Evolutionary conservation across 2,113 vertebrate species (phyloP), one percentile per base, ranked within the genome.

Genomic region (Paedocypris sp.): DNA sequence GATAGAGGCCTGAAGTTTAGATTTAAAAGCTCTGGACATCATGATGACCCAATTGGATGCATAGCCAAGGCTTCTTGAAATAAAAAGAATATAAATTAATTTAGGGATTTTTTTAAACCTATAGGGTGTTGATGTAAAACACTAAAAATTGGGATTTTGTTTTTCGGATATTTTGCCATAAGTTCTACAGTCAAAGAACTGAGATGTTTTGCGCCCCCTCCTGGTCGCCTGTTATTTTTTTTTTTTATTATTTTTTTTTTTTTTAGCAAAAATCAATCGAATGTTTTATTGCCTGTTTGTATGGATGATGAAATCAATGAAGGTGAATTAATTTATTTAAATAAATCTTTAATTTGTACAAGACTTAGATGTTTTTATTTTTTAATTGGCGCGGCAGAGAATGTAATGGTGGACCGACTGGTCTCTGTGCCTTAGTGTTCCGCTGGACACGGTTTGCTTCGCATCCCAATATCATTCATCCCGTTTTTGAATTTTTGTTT

Each of bases 251-350:
- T 15, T 7, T 51, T 63, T 39, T 41, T 5, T 5, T 48, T 45
- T 29, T 35, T 18, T 9, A 16, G n/a, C n/a, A 35, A 18, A 16
- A 15, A 46, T 19, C 11, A 12, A 18, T 43, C 61, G 16, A 19
- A 51, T 42, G 29, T 66, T 57, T 60, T 15, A 53, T 29, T 51
- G 48, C 60, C 48, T 59, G 73, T 68, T 77, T 62, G 75, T 64
- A 71, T 74, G 75, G 74, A 72, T 70, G 68, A 82, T 47, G 74
- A n/a, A n/a, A 83, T 77, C 72, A 75, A 80, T 80, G 77, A 82
- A 80, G 77, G 76, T 80, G 78, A 83, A 53, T 83, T 86, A 84
- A 86, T 84, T 86, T 84, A 86, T 86, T 86, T 79, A 84, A 82
- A 83, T 81, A 82, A 81, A 83, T 81, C 73, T 81, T 81, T 83